Base-by-base conservation (phyloP, 2,113 vertebrate species). In the Prionailurus viverrinus region DNA sequence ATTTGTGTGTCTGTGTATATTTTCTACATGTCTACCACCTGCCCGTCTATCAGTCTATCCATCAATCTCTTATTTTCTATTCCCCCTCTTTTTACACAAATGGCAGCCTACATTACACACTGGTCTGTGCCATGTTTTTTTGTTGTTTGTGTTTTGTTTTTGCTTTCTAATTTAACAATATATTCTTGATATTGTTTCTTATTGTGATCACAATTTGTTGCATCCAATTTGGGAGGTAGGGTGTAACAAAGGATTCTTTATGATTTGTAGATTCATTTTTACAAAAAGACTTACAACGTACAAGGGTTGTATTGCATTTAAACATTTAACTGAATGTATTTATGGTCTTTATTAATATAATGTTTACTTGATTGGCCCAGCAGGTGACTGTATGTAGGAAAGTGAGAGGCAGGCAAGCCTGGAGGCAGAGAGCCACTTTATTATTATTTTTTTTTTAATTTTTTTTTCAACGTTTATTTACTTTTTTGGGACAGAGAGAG, bases 211-310 rank as follows among this genome's bases (percentile, higher is more conserved):
- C 25, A 74, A 10, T 55, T 92, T 84, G 18, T 85, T 73, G 61
- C 11, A 78, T 74, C 61, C 89, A 73, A 41, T 89, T 1, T 96
- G 66, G 3, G 33, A 86, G 74, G 14, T 21, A 85, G 29, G 12
- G 2, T 78, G 4, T 89, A 61, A 63, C 12, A 33, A 85, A 90
- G 31, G 41, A 89, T 65, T 89, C 27, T 27, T 94, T 76, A 7
- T 89, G n/a, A 48, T 65, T 53, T 82, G 29, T 87, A 71, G 48
- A 78, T 73, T 81, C 58, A 71, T 31, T 92, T 96, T 97, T 55
- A 58, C 92, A 55, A 87, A 88, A 85, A 82, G 80, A 25, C 21
- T 69, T 89, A n/a, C 25, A 29, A 39, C 79, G 11, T 68, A 87
- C 23, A 81, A 27, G 78, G 29, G 5, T 39, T 33, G 4, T 27